Evolutionary conservation across 92 coral and sea anemone genomes (phyloP), one percentile per base, ranked within the genome.

Genomic region (Heliopora coerulea): DNA sequence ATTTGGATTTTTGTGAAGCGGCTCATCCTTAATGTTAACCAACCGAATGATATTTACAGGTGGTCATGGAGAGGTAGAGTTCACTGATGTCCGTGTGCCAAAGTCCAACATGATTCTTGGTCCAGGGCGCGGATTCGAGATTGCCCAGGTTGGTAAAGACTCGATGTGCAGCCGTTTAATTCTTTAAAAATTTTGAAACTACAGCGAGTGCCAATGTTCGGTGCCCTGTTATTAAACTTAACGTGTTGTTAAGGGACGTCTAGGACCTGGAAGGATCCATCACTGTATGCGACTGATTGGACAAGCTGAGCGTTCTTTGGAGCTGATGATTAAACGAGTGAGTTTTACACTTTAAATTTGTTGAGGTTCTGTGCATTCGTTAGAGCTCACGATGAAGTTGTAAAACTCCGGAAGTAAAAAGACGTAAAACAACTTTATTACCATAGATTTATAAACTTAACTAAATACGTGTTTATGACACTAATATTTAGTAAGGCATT

Each of bases 261-360:
- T 91, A 46, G 97, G 97, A 42, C 97, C 97, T 58, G 97, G 97
- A 11, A 88, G 97, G 29, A 91, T 91, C 66, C 97, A 91, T 65
- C 97, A 91, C 54, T 91, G 97, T 65, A 91, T 91, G 97, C 81
- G 97, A 5, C 80, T 91, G 58, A 87, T 89, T 59, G 97, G 97
- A 8, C 86, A 82, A 49, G 91, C 96, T 44, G 97, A 91, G 68
- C 79, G 97, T 30, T 79, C 97, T 56, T 68, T 91, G 60, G 92
- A 89, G 39, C 85, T 91, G 18, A 91, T 91, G 97, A 79, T 79
- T 17, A 80, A 89, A 48, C 86, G 96, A 79, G 96, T 91, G 72
- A 78, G 85, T 18, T 35, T 14, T 17, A n/a, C 40, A 25, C 77
- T 49, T 69, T 19, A 19, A 58, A 1, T 58, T 58, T 28, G 18